phyloP scores from a whole-genome alignment of 2,797 vertebrate genomes.

The Pygocentrus nattereri region DNA sequence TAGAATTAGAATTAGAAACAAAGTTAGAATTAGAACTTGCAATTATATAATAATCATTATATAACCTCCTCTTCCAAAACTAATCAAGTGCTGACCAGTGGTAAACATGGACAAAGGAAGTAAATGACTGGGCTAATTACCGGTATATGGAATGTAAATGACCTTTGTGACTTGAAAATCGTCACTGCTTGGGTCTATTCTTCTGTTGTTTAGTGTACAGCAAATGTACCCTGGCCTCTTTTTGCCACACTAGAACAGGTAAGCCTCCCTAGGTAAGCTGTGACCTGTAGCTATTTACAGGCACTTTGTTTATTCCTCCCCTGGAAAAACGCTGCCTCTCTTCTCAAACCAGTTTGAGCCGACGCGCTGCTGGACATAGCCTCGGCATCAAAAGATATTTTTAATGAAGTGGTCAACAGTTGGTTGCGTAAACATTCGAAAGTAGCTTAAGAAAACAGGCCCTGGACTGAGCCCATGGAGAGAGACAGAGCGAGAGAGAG shows the following conservation, averaged over 20 bases:
- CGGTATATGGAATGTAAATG: background rate
- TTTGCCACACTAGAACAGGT: slow-evolving; percentile 25
- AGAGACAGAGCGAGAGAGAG: slow-evolving; percentile 6
- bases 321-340: slow-evolving; percentile 63
- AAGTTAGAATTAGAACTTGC: too few species aligned
- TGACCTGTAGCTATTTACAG: slow-evolving; percentile 47
- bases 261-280: slow-evolving; percentile 10
- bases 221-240: slow-evolving; percentile 7
- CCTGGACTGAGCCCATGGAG: slow-evolving; percentile 46
- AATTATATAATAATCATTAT: too few species aligned
- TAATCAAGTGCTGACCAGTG: background rate
- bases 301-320: slow-evolving; percentile 65
- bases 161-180: background rate
- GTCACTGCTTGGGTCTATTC: background rate
- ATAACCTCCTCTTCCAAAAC: background rate
- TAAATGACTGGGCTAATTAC: background rate
- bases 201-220: background rate
- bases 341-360: slow-evolving; percentile 65
- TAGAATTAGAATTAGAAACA: too few species aligned
- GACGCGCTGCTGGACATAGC: slow-evolving; percentile 56
- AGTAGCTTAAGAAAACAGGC: slow-evolving; percentile 71
- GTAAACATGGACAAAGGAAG: background rate
- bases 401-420: slow-evolving; percentile 69
- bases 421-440: slow-evolving; percentile 72
- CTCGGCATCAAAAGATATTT: slow-evolving; percentile 66